These are phyloP conservation scores for Escarpia spicata DNA, from an alignment of 2,888 invertebrate genomes.

Conservation along the genomic window DNA sequence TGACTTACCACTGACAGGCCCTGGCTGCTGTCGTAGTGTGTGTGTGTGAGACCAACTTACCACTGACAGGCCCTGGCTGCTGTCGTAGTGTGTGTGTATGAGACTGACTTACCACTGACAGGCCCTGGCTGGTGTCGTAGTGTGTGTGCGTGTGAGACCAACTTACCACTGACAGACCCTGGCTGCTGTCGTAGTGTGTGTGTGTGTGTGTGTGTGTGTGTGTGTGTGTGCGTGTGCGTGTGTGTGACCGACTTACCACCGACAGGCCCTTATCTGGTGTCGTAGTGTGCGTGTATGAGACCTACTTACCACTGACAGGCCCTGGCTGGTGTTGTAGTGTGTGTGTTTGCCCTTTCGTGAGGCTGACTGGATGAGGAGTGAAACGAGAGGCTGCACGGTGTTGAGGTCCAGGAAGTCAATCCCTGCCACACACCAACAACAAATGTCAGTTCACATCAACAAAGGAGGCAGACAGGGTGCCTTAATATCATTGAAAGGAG, in stretches of 20 bases:
- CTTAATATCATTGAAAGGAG: not conserved
- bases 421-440: conserved; percentile 44
- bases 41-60: no score
- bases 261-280: conserved; percentile 73
- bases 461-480: not conserved
- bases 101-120: conserved; percentile 85
- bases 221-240: not conserved
- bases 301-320: conserved; percentile 82
- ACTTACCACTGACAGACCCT: conserved; percentile 86
- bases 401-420: conserved; percentile 58
- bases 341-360: conserved; percentile 76
- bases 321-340: conserved; percentile 72
- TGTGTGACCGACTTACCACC: conserved; percentile 73
- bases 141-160: conserved; percentile 70
- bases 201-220: conserved; percentile 65
- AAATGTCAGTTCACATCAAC: not conserved
- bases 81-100: no score
- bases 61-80: no score
- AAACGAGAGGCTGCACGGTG: conserved; percentile 75
- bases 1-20: no score
- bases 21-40: no score
- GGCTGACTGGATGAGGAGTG: conserved; percentile 77
- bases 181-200: conserved; percentile 71
- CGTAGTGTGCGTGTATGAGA: not conserved
- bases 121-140: conserved; percentile 73